Percentiles rank a stretch among this genome's conserved stretches.
Evolutionary conservation across 2,113 vertebrate genomes (phyloP).

Genomic region (Chloroceryle aenea): DNA sequence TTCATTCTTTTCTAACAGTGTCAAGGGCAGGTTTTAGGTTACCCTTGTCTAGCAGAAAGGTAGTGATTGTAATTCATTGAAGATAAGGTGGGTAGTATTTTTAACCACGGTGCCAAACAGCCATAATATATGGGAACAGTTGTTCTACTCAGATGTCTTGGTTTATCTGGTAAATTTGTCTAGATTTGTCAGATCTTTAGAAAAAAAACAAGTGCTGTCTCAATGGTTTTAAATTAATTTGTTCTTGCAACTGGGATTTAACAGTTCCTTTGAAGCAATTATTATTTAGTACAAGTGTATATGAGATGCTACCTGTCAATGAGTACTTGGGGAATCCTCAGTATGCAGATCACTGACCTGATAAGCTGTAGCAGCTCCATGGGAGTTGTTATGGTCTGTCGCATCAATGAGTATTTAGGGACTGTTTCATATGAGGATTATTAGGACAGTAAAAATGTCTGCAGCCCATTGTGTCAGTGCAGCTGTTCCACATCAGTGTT

Average conservation of each 20-base stretch:
- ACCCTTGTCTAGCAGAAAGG: neutral
- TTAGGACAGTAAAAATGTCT: slow-evolving; percentile 55
- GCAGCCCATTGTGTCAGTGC: slow-evolving; percentile 50
- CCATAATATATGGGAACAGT: neutral
- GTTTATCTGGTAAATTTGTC: slow-evolving; percentile 15
- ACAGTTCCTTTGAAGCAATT: slow-evolving; percentile 70
- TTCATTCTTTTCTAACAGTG: neutral
- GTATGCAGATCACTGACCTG: slow-evolving; percentile 68
- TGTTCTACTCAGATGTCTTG: neutral
- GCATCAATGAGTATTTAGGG: slow-evolving; percentile 59
- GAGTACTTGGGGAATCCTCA: slow-evolving; percentile 62
- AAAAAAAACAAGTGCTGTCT: slow-evolving; percentile 30
- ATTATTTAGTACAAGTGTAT: slow-evolving; percentile 61
- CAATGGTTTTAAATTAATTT: slow-evolving; percentile 65
- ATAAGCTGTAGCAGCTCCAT: slow-evolving; percentile 64
- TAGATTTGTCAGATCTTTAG: slow-evolving; percentile 15
- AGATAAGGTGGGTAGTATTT: neutral
- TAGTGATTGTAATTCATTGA: neutral
- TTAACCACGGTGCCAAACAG: neutral
- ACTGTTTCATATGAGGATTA: slow-evolving; percentile 64
- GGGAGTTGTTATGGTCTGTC: slow-evolving; percentile 69
- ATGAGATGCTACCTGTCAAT: slow-evolving; percentile 69
- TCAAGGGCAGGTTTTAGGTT: neutral
- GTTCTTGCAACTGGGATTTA: slow-evolving; percentile 47
- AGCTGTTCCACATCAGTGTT: slow-evolving; percentile 38